A percentile compares a stretch with the other conserved stretches of the same genome.
These are phyloP conservation scores for Daubentonia madagascariensis DNA, from an alignment of 2,113 vertebrate genomes.

Conservation along the genomic window DNA sequence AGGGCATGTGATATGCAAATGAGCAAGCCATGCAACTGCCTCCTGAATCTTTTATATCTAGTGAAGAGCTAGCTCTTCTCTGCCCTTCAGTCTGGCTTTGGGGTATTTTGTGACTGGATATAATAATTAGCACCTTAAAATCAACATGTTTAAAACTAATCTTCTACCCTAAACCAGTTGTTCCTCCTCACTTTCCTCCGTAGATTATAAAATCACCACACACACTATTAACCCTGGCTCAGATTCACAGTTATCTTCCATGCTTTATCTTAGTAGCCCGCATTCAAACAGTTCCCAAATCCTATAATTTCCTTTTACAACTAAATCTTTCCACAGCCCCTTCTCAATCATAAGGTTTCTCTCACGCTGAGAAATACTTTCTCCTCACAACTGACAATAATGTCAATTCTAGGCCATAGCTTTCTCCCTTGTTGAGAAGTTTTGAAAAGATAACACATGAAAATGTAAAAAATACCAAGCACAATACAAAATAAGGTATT, in stretches of 20 bases:
- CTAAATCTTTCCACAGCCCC: background rate
- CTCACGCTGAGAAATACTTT: background rate
- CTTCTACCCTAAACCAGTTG: background rate
- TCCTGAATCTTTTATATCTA: background rate
- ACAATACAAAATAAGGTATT: background rate
- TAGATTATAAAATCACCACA: background rate
- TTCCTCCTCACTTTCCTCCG: background rate
- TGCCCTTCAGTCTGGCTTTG: background rate
- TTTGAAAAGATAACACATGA: background rate
- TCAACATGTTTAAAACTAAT: background rate
- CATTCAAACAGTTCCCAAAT: background rate
- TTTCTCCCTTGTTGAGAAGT: background rate
- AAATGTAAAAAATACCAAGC: background rate
- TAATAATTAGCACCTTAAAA: background rate
- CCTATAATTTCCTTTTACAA: background rate
- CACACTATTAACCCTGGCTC: background rate
- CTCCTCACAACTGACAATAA: background rate
- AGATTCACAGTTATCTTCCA: background rate
- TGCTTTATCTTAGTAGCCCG: background rate
- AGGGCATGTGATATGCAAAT: background rate
- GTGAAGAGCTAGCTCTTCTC: background rate
- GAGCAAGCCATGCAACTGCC: background rate
- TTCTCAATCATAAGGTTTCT: background rate
- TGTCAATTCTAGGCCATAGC: background rate
- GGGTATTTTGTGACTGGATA: background rate